A percentile compares a stretch with the other conserved stretches of the same genome.
phyloP scores from a whole-genome alignment of 2,113 vertebrate species.

The Tiliqua scincoides region DNA sequence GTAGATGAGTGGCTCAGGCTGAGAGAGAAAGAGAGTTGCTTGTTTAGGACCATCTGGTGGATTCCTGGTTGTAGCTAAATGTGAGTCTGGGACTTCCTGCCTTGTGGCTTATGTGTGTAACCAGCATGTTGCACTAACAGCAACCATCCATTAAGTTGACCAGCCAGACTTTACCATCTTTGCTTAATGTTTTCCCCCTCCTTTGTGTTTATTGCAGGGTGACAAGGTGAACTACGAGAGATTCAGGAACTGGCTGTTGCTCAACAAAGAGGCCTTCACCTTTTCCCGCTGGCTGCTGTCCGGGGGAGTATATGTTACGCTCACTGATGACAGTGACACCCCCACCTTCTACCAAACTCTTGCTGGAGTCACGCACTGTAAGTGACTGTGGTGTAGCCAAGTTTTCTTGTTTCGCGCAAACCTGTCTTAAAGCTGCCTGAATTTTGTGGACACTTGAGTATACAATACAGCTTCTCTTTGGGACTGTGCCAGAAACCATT shows the following conservation, averaged over 20 bases:
- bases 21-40: too few species aligned
- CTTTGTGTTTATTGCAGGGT: conserved; percentile 78
- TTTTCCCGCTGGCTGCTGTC: conserved; percentile 97
- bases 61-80: not conserved
- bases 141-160: too few species aligned
- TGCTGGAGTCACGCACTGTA: conserved; percentile 97
- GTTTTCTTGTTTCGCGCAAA: not conserved
- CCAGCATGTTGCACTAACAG: not conserved
- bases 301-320: conserved; percentile 93
- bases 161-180: not conserved
- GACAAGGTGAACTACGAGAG: conserved; percentile 98
- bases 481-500: too few species aligned
- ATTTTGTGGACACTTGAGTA: too few species aligned
- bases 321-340: conserved; percentile 97
- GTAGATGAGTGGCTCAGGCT: not conserved
- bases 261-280: conserved; percentile 97
- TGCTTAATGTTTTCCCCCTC: not conserved
- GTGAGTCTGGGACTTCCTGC: not conserved
- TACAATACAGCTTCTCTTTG: not conserved
- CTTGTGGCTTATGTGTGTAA: not conserved
- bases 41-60: not conserved
- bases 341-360: conserved; percentile 99
- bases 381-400: conserved; percentile 61
- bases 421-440: not conserved
- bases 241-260: conserved; percentile 94